These are phyloP conservation scores for Malurus leucopterus DNA, from an alignment of 2,797 vertebrate genomes.

Conservation along the genomic window DNA sequence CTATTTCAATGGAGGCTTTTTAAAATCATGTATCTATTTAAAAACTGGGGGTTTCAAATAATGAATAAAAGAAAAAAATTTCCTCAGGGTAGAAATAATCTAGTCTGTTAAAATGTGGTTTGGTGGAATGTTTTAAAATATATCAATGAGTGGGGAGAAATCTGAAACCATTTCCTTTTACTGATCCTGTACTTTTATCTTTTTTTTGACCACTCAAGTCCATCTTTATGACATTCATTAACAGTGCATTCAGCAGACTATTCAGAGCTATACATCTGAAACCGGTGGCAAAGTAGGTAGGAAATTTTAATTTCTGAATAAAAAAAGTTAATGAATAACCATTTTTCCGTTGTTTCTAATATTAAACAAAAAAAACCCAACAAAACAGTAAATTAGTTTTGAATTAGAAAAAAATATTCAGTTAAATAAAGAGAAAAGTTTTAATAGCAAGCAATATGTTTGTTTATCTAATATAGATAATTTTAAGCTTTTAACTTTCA, in stretches of 20 bases:
- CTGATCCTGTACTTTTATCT: background rate
- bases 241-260: background rate
- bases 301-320: background rate
- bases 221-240: background rate
- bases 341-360: background rate
- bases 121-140: background rate
- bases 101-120: background rate
- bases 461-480: background rate
- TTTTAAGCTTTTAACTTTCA: background rate
- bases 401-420: background rate
- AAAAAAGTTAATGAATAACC: background rate
- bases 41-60: rapidly evolving
- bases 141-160: background rate
- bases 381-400: background rate
- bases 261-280: background rate
- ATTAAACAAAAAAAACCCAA: background rate
- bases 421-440: background rate
- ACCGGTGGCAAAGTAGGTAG: background rate
- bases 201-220: background rate
- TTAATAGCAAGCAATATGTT: background rate
- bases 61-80: background rate
- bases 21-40: background rate
- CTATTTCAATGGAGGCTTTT: background rate
- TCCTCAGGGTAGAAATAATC: background rate
- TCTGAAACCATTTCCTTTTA: background rate